Evolutionary conservation across 2,113 vertebrate genomes (phyloP), one percentile per base, ranked within the genome.

Genomic region (Agelaius phoeniceus): DNA sequence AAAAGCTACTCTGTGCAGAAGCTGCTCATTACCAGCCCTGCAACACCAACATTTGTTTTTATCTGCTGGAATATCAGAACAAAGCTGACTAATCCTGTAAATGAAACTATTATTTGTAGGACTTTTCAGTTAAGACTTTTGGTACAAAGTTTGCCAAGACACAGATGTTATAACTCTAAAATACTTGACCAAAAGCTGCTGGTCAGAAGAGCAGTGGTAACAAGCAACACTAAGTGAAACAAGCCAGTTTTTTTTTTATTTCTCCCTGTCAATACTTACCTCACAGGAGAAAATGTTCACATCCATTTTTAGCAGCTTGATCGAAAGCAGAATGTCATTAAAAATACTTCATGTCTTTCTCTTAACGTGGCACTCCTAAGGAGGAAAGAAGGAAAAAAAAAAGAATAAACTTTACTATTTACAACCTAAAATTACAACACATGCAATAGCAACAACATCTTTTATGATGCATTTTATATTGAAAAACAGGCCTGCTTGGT

Each of bases 221-320:
- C 11, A 80, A 27, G n/a, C 31, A 94, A 55, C 10, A 49, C 9
- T 24, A 79, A 81, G 26, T 33, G 21, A 93, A 95, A 61, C 1
- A 0, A 54, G 9, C 28, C 15, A n/a, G 20, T 16, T 39, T 19
- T 44, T 65, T 23, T 43, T 48, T 72, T 44, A 8, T 80, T 89
- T 94, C 26, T 80, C 17, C 19, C 44, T 54, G 13, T 28, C 4
- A 10, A 82, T 59, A 89, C 96, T 82, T 78, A 96, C 96, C 76
- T 95, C 88, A 93, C 37, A 91, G 27, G 37, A 96, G 95, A 95
- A 92, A 94, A 62, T 13, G n/a, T 93, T 92, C 69, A 95, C 39
- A 82, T 94, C 96, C 96, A 97, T 96, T 87, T 95, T 95, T 73
- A 89, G 75, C 41, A 79, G 57, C 58, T 95, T 93, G 83, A 82